Evolutionary conservation across 2,888 invertebrate species (phyloP).

Genomic region (Coleophora deauratella): DNA sequence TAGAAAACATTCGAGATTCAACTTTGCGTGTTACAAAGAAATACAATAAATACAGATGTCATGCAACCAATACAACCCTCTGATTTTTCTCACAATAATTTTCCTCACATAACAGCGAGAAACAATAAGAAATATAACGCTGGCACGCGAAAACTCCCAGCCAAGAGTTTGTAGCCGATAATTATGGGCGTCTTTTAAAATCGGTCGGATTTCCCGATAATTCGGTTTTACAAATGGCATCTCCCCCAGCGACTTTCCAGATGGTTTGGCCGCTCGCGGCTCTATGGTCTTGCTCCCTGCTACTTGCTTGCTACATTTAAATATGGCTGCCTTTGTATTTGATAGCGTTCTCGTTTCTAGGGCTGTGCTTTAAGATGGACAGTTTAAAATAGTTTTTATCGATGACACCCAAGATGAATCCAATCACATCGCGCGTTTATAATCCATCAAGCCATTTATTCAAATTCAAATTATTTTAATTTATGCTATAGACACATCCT

Average conservation of each 20-base stretch:
- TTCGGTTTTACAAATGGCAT: conserved; percentile 8
- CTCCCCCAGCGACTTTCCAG: conserved; percentile 8
- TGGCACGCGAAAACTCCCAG: neutral
- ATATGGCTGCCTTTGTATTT: conserved; percentile 10
- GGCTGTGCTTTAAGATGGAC: neutral
- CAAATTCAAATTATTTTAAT: too few species aligned
- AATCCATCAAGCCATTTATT: too few species aligned
- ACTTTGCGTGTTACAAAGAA: neutral
- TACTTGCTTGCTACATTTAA: conserved; percentile 9
- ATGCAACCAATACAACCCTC: too few species aligned
- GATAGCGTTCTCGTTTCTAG: conserved; percentile 1
- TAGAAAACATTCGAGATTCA: neutral
- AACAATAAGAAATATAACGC: neutral
- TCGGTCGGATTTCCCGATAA: conserved; percentile 9
- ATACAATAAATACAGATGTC: neutral
- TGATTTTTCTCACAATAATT: too few species aligned
- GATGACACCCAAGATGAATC: too few species aligned
- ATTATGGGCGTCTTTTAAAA: neutral
- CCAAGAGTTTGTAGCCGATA: neutral
- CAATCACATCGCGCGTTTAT: too few species aligned
- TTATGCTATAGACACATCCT: too few species aligned
- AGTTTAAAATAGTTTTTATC: too few species aligned
- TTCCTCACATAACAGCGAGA: too few species aligned
- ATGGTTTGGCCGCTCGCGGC: conserved; percentile 5
- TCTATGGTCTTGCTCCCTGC: neutral